Base-by-base conservation (phyloP, 2,888 invertebrate genomes). In the Priapulus caudatus region DNA sequence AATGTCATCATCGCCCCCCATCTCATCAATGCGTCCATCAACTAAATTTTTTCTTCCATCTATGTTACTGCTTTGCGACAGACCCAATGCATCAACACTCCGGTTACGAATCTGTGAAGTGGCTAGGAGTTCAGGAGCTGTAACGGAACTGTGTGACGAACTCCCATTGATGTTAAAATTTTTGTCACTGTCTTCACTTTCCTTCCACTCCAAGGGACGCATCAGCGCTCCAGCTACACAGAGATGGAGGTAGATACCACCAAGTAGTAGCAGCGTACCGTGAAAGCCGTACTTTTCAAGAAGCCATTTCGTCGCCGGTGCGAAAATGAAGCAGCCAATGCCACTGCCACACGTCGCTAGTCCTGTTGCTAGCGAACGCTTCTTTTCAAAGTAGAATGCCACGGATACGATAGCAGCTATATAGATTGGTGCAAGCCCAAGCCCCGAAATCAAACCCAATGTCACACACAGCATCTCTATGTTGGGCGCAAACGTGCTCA, bases 381-480 rank as follows among this genome's bases (percentile, higher is more conserved):
- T 48, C 16, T 53, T 48, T 16, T 53, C 53, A 45, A 53, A 53
- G 45, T 54, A 53, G 16, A 44, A 54, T 22, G 53, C 53, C 44
- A 53, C 21, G 54, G 46, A 19, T 19, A 53, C 53, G 22, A 53
- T 53, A 19, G 53, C 23, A n/a, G 53, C 53, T 10, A 53, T 53
- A 21, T 54, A 54, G 5, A 53, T 44, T 16, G 54, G 19, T 4
- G 53, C 54, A 3, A 53, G 46, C 4, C 53, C 53, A 15, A 53
- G 22, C 3, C 53, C 53, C 4, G 53, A 18, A 4, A 53, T 23
- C n/a, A 53, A 18, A 5, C 53, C 53, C 45, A 53, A 20, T 1
- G 87, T 87, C 56, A 88, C 71, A 66, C 84, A 84, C 56, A 88
- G 74, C 54, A 83, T 77, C 67, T 81, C 82, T 74, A 88, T 81